A percentile compares a stretch with the other conserved stretches of the same genome.
These are phyloP conservation scores for Lumbricus terrestris DNA, from an alignment of 2,888 invertebrate species.

Conservation along the genomic window DNA sequence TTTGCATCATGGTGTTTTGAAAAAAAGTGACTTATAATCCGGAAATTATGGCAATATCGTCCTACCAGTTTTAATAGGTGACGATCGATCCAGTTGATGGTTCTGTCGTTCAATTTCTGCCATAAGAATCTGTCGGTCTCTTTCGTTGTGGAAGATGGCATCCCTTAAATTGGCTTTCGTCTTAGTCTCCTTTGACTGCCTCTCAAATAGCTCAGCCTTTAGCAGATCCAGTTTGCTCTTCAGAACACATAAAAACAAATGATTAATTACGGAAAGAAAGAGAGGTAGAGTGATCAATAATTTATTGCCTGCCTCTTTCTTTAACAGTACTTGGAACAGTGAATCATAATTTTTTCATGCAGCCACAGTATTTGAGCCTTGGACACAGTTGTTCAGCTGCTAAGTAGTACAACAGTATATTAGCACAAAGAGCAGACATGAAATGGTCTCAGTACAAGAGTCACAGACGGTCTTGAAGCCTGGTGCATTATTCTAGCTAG, in stretches of 20 bases:
- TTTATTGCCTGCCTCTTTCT: neutral
- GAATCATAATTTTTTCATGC: no score
- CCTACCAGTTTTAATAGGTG: neutral
- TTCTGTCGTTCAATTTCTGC: neutral
- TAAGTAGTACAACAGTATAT: no score
- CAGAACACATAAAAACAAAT: neutral
- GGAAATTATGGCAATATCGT: neutral
- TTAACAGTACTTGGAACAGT: neutral
- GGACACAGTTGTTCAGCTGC: no score
- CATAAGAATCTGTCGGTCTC: slow-evolving; percentile 5
- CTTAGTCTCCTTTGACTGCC: neutral
- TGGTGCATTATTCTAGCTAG: no score
- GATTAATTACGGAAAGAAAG: neutral
- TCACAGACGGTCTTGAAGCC: no score
- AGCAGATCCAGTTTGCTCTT: neutral
- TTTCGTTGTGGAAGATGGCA: neutral
- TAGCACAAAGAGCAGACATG: no score
- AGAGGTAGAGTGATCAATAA: neutral
- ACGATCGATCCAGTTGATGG: neutral
- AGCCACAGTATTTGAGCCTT: no score
- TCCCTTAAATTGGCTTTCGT: neutral
- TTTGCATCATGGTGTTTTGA: neutral
- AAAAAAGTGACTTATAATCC: neutral
- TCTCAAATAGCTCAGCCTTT: neutral
- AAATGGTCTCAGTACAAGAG: no score